Evolutionary conservation across 2,113 vertebrate genomes (phyloP), one percentile per base, ranked within the genome.

Genomic region (Eidolon helvum): DNA sequence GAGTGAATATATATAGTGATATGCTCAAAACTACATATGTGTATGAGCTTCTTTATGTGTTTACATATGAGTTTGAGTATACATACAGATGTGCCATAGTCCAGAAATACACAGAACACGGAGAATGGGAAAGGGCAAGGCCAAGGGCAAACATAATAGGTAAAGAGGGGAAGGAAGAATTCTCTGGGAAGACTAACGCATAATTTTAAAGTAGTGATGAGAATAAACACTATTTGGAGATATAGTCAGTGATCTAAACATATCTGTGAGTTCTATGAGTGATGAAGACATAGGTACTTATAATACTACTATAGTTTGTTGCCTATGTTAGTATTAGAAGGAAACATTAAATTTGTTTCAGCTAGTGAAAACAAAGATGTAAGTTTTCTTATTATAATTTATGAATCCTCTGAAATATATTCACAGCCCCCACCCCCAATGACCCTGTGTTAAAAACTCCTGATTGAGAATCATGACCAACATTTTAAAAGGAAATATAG

Each of bases 331-430:
- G 74, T 79, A 91, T 50, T 21, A 71, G 43, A 83, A 87, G 30
- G 45, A 88, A 91, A 53, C 26, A 57, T 22, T 88, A 72, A 40
- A 75, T 88, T 88, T 79, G 30, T 93, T 93, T 95, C 40, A 79
- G 11, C 55, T 91, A 40, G 82, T 93, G 48, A 75, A 97, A 89
- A 89, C 57, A 4, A 84, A 96, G 65, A 57, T 75, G 10, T 16
- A 75, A 84, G 48, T 82, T 94, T 86, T 95, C 9, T 33, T 21
- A 35, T 82, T 85, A 75, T 69, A 77, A 45, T 69, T n/a, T 94
- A 55, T 50, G 33, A 92, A 12, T 14, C 22, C 33, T 69, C 35
- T 69, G 26, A 80, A 91, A 79, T 74, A 28, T 43, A 77, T 26
- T 66, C 45, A 93, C 18, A 65, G 2, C n/a, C 18, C 7, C 7